A percentile compares a stretch with the other conserved stretches of the same genome.
Conservation (phyloP, 2,113 vertebrate genomes). For the Phyllostomus discolor region DNA sequence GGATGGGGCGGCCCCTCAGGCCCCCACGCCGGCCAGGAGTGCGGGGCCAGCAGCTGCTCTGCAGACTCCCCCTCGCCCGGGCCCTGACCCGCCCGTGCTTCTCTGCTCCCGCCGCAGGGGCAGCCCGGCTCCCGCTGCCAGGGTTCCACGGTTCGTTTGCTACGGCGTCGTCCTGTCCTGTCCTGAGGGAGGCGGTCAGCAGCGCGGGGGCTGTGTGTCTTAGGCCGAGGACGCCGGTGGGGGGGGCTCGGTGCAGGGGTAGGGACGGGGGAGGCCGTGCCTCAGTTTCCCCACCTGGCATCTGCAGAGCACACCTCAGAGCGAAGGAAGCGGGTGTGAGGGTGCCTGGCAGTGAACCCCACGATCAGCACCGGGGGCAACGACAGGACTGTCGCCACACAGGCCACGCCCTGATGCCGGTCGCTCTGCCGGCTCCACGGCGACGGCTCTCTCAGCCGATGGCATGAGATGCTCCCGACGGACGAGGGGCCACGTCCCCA, state of each 20-base stretch:
- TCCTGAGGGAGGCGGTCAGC: neutral
- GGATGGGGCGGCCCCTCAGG: neutral
- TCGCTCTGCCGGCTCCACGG: neutral
- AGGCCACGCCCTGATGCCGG: fast-evolving
- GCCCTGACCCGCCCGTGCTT: neutral
- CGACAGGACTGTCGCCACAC: too few relatives aligned
- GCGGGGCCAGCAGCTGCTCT: neutral
- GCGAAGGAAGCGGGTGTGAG: neutral
- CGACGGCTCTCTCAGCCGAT: fast-evolving
- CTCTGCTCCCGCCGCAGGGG: neutral
- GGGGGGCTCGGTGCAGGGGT: neutral
- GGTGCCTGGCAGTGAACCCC: neutral
- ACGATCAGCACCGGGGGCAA: neutral
- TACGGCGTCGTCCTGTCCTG: neutral
- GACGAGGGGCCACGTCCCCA: fast-evolving
- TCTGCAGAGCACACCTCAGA: neutral
- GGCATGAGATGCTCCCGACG: neutral
- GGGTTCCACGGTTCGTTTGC: too few relatives aligned
- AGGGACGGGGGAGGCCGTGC: neutral
- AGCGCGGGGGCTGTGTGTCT: neutral
- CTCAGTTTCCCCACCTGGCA: neutral
- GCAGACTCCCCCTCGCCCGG: fast-evolving
- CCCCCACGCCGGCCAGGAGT: neutral
- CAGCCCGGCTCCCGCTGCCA: neutral
- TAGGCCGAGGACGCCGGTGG: neutral